These are phyloP conservation scores for Hypolimnas misippus DNA, from an alignment of 2,888 invertebrate genomes.

Conservation along the genomic window DNA sequence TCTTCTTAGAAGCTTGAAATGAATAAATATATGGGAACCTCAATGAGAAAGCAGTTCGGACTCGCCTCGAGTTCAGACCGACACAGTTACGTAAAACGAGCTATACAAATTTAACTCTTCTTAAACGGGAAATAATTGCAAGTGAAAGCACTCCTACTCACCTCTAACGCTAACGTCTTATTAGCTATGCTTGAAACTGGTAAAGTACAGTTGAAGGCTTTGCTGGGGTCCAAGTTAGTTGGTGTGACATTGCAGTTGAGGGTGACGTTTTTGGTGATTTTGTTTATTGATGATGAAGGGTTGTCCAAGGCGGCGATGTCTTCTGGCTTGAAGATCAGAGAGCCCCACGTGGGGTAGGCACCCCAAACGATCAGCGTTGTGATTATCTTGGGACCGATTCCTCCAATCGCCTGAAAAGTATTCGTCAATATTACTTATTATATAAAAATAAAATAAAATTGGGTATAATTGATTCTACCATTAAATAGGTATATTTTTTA, in stretches of 20 bases:
- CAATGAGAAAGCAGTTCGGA: no score
- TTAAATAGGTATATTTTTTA: no score
- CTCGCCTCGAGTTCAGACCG: no score
- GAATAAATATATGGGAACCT: no score
- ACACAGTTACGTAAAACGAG: no score
- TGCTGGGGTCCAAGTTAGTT: constrained; percentile 38
- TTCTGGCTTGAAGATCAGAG: constrained; percentile 82
- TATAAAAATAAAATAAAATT: no score
- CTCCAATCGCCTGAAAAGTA: constrained; percentile 86
- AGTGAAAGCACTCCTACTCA: constrained; percentile 51
- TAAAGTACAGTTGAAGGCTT: constrained; percentile 55
- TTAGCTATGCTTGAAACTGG: constrained; percentile 36
- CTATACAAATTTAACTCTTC: constrained; percentile 31
- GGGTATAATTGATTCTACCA: not conserved
- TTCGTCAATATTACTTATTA: not conserved
- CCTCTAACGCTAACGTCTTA: constrained; percentile 42
- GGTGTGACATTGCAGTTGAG: constrained; percentile 52
- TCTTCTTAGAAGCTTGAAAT: no score
- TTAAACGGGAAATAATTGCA: constrained; percentile 56
- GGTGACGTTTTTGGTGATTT: constrained; percentile 42
- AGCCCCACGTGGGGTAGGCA: constrained; percentile 90
- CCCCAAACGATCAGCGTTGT: constrained; percentile 88
- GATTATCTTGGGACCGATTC: constrained; percentile 90
- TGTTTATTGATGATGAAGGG: constrained; percentile 13
- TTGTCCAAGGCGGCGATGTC: constrained; percentile 42